These are phyloP conservation scores for Gymnoscopelus braueri DNA, from an alignment of 2,797 vertebrate species.

Conservation along the genomic window DNA sequence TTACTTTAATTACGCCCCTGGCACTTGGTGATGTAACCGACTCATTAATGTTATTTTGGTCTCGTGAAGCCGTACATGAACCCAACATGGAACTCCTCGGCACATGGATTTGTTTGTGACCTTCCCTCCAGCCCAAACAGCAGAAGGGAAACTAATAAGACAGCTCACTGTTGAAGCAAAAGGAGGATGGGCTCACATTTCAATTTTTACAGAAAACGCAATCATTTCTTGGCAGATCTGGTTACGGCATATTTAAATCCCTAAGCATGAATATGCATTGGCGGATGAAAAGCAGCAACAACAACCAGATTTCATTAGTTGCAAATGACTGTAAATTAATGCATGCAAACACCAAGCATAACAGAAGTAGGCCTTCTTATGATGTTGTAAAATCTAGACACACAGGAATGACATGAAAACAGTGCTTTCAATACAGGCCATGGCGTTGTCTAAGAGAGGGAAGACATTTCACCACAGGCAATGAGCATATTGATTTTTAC, in stretches of 20 bases:
- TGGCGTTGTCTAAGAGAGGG: not conserved
- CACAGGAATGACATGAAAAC: not conserved
- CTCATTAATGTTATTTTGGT: slow-evolving; percentile 16
- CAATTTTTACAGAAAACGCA: slow-evolving; percentile 1
- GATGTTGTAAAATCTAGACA: too few species aligned
- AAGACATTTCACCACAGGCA: slow-evolving; percentile 1
- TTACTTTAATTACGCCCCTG: too few species aligned
- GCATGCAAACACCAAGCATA: not conserved
- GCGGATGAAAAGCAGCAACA: not conserved
- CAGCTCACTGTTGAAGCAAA: not conserved
- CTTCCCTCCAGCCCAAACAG: slow-evolving; percentile 4
- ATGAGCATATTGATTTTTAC: slow-evolving; percentile 31
- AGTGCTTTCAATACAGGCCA: not conserved
- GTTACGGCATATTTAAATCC: not conserved
- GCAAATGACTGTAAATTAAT: not conserved
- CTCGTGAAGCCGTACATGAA: not conserved
- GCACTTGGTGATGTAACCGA: not conserved
- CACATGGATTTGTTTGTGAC: not conserved
- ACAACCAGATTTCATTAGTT: not conserved
- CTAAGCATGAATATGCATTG: slow-evolving; percentile 12
- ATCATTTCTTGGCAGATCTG: not conserved
- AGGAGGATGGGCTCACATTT: not conserved
- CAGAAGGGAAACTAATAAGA: not conserved
- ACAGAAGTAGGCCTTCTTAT: not conserved
- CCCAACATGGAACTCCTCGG: slow-evolving; percentile 2